Conservation (phyloP, 2,797 vertebrate genomes). For the Tympanoctomys barrerae region DNA sequence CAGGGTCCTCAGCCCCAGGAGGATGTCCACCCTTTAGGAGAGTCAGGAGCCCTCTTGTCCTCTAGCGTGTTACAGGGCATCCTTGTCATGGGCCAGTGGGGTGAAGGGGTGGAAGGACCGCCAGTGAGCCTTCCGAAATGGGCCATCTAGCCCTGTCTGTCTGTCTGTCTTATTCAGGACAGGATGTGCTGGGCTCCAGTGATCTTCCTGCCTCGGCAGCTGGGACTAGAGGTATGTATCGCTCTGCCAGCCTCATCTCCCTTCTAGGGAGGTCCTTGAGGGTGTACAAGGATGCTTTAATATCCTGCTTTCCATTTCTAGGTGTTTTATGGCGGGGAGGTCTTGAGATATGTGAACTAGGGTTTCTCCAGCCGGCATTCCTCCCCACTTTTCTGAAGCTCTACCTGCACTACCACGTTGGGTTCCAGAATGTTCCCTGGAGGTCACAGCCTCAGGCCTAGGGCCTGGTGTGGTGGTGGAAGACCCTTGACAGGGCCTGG, state of each 20-base stretch:
- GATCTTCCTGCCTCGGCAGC: background rate
- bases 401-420: background rate
- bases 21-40: background rate
- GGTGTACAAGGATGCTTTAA: background rate
- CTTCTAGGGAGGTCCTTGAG: conserved; percentile 1
- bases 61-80: background rate
- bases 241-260: background rate
- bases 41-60: background rate
- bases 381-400: background rate
- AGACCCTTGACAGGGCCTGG: background rate
- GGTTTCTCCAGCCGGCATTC: background rate
- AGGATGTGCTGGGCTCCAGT: background rate
- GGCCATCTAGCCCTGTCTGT: background rate
- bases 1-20: background rate
- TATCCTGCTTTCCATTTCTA: background rate
- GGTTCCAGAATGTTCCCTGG: background rate
- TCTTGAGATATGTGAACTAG: background rate
- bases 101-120: background rate
- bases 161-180: background rate
- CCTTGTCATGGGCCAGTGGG: background rate
- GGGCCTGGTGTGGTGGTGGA: background rate
- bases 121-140: background rate
- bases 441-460: too few species aligned
- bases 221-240: background rate
- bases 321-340: background rate